Percentiles rank a stretch among this genome's conserved stretches.
These are phyloP conservation scores for Abrostola triplasia DNA, from an alignment of 2,888 invertebrate species.

Conservation along the genomic window DNA sequence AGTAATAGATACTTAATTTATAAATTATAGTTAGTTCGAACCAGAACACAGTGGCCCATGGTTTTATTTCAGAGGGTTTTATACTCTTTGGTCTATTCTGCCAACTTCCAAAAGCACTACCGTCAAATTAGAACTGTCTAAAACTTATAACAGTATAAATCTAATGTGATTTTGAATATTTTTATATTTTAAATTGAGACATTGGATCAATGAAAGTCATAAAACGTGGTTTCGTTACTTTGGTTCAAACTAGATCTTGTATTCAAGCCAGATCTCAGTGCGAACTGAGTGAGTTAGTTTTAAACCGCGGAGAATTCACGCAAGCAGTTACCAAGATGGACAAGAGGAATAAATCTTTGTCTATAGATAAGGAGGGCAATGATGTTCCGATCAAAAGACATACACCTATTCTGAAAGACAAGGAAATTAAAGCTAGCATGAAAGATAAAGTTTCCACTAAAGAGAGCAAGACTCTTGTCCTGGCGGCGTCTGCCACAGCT, in stretches of 20 bases:
- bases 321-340: not conserved
- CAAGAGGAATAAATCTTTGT: not conserved
- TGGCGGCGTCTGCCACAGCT: not conserved
- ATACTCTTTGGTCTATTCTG: too few relatives aligned
- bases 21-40: too few relatives aligned
- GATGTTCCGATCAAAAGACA: not conserved
- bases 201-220: not conserved
- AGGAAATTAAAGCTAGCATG: not conserved
- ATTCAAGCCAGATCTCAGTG: not conserved
- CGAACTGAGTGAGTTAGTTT: not conserved
- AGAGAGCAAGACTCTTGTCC: slow-evolving; percentile 1
- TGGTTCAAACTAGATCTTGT: not conserved
- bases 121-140: not conserved
- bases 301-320: not conserved
- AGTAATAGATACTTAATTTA: too few relatives aligned
- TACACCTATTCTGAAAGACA: not conserved
- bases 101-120: not conserved
- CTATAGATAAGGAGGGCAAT: not conserved
- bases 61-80: too few relatives aligned
- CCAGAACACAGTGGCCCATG: too few relatives aligned
- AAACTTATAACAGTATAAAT: not conserved
- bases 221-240: not conserved
- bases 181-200: not conserved
- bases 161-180: not conserved
- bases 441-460: not conserved